Evolutionary conservation across 2,113 vertebrate species (phyloP), one percentile per base, ranked within the genome.

Genomic region (Archocentrus centrarchus): DNA sequence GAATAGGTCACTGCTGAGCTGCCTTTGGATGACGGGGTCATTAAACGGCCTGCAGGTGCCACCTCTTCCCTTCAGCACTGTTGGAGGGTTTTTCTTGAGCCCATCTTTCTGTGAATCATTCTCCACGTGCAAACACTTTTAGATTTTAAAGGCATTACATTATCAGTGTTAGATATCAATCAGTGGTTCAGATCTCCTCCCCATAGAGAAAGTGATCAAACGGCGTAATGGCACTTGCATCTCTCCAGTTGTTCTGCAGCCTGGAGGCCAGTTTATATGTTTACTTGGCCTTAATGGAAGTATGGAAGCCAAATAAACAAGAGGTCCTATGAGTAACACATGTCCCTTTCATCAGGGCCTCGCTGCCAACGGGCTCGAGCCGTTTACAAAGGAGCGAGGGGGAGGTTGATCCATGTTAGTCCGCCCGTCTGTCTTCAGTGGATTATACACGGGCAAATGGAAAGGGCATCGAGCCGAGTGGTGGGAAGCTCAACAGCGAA

Each of bases 301-400:
- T 89, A 93, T 92, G 88, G 83, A 94, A 93, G 85, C 91, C 88
- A 95, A 95, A 95, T 91, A 94, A 95, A 94, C 92, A 91, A 44
- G 84, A 58, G 78, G 59, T 75, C 63, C 80, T 91, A 92, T 87
- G 87, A 95, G 92, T 83, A 96, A 95, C 94, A 95, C 94, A 94
- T 93, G 92, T 91, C 64, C 60, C 94, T 95, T 95, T 95, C 95
- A 95, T 94, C 92, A 92, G 92, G 88, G 80, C 91, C 83, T 89
- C 76, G 81, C 91, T 90, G 92, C 91, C 93, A 93, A 50, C 0
- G 0, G 89, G 88, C 94, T 95, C 88, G 89, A 84, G 89, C 18
- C 53, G n/a, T 75, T 89, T 83, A 88, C 35, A 55, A 66, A 66
- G 59, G n/a, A 79, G 62, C 82, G 57, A 88, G 61, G 82, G 47